Evolutionary conservation across 2,888 invertebrate species (phyloP).

Genomic region (Colletes collaris): DNA sequence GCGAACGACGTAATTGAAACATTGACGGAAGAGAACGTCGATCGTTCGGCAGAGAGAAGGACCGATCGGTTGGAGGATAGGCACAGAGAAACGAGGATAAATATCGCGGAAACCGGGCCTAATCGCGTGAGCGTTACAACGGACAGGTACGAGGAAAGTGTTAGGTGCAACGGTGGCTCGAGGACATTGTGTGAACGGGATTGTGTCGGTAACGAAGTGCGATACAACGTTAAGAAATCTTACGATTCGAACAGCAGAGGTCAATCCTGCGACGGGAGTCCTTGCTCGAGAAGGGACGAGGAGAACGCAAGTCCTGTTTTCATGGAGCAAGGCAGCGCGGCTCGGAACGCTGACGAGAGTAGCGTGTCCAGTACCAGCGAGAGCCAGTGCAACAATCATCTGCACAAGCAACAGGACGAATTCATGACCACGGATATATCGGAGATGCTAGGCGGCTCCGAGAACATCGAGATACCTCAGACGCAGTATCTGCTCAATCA

Average conservation of each 20-base stretch:
- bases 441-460: conserved; percentile 78
- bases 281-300: conserved; percentile 31
- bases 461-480: conserved; percentile 85
- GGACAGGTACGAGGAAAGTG: conserved; percentile 45
- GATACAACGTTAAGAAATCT: conserved; percentile 29
- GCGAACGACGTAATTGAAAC: conserved; percentile 79
- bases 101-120: conserved; percentile 32
- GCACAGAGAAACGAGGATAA: neutral
- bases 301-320: conserved; percentile 14
- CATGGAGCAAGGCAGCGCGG: neutral
- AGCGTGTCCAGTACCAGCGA: conserved; percentile 16
- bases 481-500: conserved; percentile 87
- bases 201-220: conserved; percentile 54
- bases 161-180: conserved; percentile 43
- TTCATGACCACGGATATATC: conserved; percentile 73
- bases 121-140: conserved; percentile 54
- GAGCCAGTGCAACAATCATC: neutral
- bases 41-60: conserved; percentile 4
- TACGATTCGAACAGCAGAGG: conserved; percentile 33
- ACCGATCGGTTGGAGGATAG: conserved; percentile 3
- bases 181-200: conserved; percentile 58
- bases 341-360: conserved; percentile 5
- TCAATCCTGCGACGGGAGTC: conserved; percentile 42
- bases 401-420: conserved; percentile 58
- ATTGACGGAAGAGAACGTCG: conserved; percentile 66